phyloP scores from a whole-genome alignment of 1,140 invertebrate genomes.

The Asbolus verrucosus region DNA sequence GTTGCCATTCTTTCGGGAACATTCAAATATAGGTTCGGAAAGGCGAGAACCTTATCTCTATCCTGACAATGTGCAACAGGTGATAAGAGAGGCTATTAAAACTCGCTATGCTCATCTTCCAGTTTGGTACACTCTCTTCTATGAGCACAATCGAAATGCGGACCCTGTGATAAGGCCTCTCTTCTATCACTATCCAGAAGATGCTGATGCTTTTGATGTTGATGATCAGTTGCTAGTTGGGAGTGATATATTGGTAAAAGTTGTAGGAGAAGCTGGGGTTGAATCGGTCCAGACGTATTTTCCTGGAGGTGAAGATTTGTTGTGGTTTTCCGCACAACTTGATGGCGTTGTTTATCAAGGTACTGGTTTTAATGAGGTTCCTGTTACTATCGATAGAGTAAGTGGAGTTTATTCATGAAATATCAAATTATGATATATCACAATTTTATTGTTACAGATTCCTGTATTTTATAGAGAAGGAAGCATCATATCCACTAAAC shows the following conservation, averaged over 20 bases:
- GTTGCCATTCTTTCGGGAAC: constrained; percentile 70
- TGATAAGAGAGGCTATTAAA: constrained; percentile 83
- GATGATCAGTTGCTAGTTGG: constrained; percentile 88
- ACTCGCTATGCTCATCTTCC: constrained; percentile 89
- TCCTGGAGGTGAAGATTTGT: constrained; percentile 75
- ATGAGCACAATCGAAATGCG: constrained; percentile 83
- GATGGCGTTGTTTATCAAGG: constrained; percentile 62
- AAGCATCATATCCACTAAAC: constrained; percentile 55
- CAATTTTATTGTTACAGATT: neutral
- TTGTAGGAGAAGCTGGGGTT: constrained; percentile 84
- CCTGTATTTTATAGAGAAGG: constrained; percentile 17
- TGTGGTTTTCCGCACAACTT: constrained; percentile 92
- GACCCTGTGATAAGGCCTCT: constrained; percentile 89
- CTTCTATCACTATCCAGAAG: constrained; percentile 89
- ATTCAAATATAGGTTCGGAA: constrained; percentile 86
- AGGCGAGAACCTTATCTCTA: constrained; percentile 96
- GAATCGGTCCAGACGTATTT: constrained; percentile 87
- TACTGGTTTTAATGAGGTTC: constrained; percentile 2
- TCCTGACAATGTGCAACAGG: constrained; percentile 77
- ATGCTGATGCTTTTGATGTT: constrained; percentile 81
- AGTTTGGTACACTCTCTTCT: constrained; percentile 95
- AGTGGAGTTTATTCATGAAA: neutral
- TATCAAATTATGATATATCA: neutral
- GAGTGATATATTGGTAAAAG: constrained; percentile 83
- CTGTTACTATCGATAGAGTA: constrained; percentile 8